These are phyloP conservation scores for Homarus gammarus DNA, from an alignment of 2,888 invertebrate genomes.

Conservation along the genomic window DNA sequence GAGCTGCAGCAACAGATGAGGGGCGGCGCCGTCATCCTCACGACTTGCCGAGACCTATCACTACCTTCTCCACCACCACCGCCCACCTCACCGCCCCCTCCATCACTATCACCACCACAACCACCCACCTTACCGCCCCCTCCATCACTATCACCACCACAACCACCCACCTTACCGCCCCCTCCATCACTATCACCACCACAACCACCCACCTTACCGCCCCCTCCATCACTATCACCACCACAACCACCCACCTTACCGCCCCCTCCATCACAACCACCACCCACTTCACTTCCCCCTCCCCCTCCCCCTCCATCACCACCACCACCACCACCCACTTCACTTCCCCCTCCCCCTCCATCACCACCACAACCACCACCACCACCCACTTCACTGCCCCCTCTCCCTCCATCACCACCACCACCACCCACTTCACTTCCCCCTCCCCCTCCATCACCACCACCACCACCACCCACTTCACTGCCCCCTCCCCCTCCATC, in stretches of 20 bases:
- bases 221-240: too few relatives aligned
- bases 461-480: too few relatives aligned
- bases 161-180: too few relatives aligned
- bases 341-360: not conserved
- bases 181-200: too few relatives aligned
- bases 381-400: not conserved
- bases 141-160: too few relatives aligned
- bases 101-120: not conserved
- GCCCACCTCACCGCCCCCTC: not conserved
- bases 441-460: too few relatives aligned
- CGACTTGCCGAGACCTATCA: not conserved
- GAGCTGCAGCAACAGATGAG: slow-evolving; percentile 9
- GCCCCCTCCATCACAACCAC: too few relatives aligned
- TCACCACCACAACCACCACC: not conserved
- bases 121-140: not conserved
- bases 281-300: too few relatives aligned
- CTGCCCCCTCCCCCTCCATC: too few relatives aligned
- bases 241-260: too few relatives aligned
- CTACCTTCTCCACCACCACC: not conserved
- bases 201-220: not conserved
- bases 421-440: not conserved
- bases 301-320: too few relatives aligned
- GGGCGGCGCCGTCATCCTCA: not conserved
- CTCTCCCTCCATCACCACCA: not conserved
- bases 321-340: not conserved